These are phyloP conservation scores for Bombus pyrosoma DNA, from an alignment of 1,140 invertebrate species.

Conservation along the genomic window DNA sequence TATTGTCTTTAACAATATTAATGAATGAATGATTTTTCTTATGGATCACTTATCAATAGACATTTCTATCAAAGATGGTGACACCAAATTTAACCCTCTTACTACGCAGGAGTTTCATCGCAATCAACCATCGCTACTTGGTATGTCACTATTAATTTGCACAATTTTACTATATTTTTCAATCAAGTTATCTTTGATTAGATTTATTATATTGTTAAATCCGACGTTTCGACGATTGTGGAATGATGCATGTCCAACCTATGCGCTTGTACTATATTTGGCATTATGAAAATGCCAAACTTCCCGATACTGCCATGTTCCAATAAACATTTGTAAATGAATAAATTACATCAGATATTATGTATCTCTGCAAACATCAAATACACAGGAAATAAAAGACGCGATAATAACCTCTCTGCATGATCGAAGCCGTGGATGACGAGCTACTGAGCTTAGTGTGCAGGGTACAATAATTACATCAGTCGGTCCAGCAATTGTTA, in stretches of 20 bases:
- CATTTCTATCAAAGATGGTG: slow-evolving; percentile 27
- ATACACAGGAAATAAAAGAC: slow-evolving; percentile 10
- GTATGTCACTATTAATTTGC: slow-evolving; percentile 25
- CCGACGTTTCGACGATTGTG: too few species aligned
- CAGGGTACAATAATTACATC: slow-evolving; percentile 63
- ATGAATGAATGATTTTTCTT: slow-evolving; percentile 29
- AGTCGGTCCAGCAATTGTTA: slow-evolving; percentile 60
- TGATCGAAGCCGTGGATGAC: slow-evolving; percentile 8
- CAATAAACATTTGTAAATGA: background rate
- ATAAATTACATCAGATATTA: background rate
- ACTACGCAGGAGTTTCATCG: slow-evolving; percentile 5
- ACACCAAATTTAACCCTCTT: slow-evolving; percentile 20
- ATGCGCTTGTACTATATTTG: background rate
- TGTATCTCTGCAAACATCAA: background rate
- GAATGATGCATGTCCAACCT: background rate
- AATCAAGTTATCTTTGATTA: background rate
- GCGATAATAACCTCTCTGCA: slow-evolving; percentile 34
- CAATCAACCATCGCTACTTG: slow-evolving; percentile 6
- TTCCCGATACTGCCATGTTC: background rate
- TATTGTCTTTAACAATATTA: background rate
- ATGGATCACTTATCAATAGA: slow-evolving; percentile 8
- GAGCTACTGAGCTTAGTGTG: slow-evolving; percentile 37
- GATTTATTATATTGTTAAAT: background rate
- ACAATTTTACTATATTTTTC: background rate
- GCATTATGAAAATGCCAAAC: background rate